Conservation (phyloP, 1,140 invertebrate genomes). For the Lepidurus arcticus region DNA sequence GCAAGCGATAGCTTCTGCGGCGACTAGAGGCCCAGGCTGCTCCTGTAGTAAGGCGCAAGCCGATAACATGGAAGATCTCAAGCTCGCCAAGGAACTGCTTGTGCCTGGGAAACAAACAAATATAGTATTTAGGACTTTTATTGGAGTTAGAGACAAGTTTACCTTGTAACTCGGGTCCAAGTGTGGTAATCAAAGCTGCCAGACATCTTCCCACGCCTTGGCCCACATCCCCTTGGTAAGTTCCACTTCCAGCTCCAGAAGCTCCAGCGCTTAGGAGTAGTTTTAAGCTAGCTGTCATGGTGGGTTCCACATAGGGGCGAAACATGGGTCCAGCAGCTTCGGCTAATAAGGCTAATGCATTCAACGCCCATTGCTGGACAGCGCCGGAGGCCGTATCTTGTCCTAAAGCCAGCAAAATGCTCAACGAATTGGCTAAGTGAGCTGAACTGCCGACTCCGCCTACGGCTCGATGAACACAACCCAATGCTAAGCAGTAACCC, state of each 20-base stretch:
- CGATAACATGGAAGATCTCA: conserved; percentile 42
- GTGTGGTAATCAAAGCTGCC: conserved; percentile 89
- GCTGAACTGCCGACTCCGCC: conserved; percentile 79
- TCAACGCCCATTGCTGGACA: conserved; percentile 93
- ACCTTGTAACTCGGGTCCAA: conserved; percentile 95
- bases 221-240: conserved; percentile 64
- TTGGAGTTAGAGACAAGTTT: conserved; percentile 23
- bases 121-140: neutral
- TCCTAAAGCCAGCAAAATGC: conserved; percentile 85
- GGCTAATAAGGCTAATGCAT: conserved; percentile 89
- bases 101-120: conserved; percentile 33
- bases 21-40: conserved; percentile 79
- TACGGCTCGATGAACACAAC: conserved; percentile 81
- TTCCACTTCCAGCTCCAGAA: conserved; percentile 55
- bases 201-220: conserved; percentile 90
- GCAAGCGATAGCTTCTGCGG: conserved; percentile 92
- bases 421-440: conserved; percentile 87
- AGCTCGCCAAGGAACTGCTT: conserved; percentile 39
- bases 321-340: conserved; percentile 99
- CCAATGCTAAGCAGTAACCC: conserved; percentile 86
- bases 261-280: conserved; percentile 82
- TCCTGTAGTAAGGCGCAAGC: conserved; percentile 86
- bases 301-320: conserved; percentile 90
- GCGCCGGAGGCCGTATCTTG: conserved; percentile 85
- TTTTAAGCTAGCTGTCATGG: conserved; percentile 79